These are phyloP conservation scores for Drosophila azteca DNA, from an alignment of 1,140 invertebrate genomes.

Conservation along the genomic window DNA sequence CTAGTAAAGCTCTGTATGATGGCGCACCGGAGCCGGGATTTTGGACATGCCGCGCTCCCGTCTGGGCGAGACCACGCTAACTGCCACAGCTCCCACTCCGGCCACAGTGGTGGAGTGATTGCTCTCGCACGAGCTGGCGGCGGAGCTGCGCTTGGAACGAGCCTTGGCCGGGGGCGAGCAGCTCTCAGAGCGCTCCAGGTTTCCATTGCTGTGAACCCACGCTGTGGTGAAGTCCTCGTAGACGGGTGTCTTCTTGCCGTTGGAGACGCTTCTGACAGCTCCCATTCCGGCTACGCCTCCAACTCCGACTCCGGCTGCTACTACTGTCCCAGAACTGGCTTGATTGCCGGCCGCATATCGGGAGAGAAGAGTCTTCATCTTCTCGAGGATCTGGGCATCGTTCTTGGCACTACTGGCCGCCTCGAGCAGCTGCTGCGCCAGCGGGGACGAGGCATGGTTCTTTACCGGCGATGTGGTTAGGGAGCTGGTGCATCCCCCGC, in stretches of 20 bases:
- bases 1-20: slow-evolving; percentile 83
- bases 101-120: slow-evolving; percentile 57
- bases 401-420: slow-evolving; percentile 88
- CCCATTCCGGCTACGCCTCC: slow-evolving; percentile 1
- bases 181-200: slow-evolving; percentile 84
- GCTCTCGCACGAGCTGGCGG: slow-evolving; percentile 76
- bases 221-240: slow-evolving; percentile 88
- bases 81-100: slow-evolving; percentile 7
- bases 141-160: slow-evolving; percentile 77
- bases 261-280: slow-evolving; percentile 8
- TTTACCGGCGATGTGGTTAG: slow-evolving; percentile 85
- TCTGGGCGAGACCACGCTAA: slow-evolving; percentile 67
- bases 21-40: slow-evolving; percentile 81
- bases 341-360: slow-evolving; percentile 86
- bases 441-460: slow-evolving; percentile 85
- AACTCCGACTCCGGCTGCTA: slow-evolving; percentile 30
- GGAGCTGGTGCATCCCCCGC: slow-evolving; percentile 73
- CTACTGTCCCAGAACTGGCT: slow-evolving; percentile 9
- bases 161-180: slow-evolving; percentile 76
- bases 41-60: slow-evolving; percentile 79
- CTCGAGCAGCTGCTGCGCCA: slow-evolving; percentile 89
- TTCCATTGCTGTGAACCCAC: slow-evolving; percentile 90
- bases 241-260: slow-evolving; percentile 85
- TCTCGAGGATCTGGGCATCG: slow-evolving; percentile 88
- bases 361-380: slow-evolving; percentile 88